Percentiles rank a stretch among this genome's conserved stretches.
phyloP scores from a whole-genome alignment of 2,888 invertebrate species.

The Hirtodrosophila alboralis region DNA sequence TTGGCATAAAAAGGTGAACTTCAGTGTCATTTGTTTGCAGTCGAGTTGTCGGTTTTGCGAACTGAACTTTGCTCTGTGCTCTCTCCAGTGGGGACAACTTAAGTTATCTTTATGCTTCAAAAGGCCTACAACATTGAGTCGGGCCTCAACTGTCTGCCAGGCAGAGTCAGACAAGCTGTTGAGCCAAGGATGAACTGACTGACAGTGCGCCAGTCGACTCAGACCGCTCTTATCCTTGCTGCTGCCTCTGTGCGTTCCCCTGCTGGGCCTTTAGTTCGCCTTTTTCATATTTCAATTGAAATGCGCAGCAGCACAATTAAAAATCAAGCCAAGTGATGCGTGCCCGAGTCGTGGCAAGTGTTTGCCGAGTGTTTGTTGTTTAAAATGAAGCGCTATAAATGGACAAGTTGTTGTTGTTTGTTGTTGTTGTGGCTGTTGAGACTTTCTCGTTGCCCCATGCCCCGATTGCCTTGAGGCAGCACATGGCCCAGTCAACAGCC shows the following conservation, averaged over 20 bases:
- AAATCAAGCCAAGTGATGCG: conserved; percentile 67
- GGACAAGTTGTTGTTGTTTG: conserved; percentile 50
- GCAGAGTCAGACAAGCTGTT: conserved; percentile 60
- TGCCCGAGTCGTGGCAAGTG: conserved; percentile 52
- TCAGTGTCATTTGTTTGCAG: conserved; percentile 66
- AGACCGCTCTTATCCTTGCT: not conserved
- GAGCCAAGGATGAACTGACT: conserved; percentile 32
- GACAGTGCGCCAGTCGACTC: not conserved
- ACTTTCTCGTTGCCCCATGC: too few relatives aligned
- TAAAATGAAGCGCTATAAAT: conserved; percentile 67
- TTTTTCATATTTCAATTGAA: conserved; percentile 64
- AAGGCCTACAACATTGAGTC: conserved; percentile 59
- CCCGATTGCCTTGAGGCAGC: conserved; percentile 48
- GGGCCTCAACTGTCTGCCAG: conserved; percentile 51
- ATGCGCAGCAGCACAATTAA: conserved; percentile 69
- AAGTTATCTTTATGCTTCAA: conserved; percentile 71
- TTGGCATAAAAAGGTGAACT: conserved; percentile 68
- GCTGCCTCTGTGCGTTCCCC: conserved; percentile 26
- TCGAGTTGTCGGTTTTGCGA: conserved; percentile 51
- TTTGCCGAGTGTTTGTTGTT: conserved; percentile 59
- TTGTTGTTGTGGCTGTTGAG: conserved; percentile 9
- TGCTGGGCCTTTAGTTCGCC: conserved; percentile 35
- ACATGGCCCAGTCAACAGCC: conserved; percentile 57
- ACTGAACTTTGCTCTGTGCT: conserved; percentile 45
- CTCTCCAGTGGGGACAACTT: conserved; percentile 66